phyloP scores from a whole-genome alignment of 2,797 vertebrate genomes.

The Alca torda region DNA sequence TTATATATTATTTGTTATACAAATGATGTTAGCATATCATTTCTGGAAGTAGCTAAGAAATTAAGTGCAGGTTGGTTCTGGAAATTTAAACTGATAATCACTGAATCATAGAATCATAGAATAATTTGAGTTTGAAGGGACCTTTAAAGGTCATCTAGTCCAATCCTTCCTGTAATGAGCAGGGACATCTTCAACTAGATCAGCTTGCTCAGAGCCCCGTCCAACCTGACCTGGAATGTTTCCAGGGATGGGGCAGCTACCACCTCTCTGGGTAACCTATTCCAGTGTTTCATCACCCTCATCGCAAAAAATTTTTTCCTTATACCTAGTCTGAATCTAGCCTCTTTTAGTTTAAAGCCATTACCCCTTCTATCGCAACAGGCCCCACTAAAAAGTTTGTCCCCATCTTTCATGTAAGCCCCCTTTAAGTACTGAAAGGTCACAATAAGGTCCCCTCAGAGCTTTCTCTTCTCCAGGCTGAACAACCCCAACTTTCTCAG shows the following conservation, averaged over 20 bases:
- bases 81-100: neutral
- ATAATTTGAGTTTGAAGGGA: neutral
- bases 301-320: neutral
- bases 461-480: neutral
- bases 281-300: neutral
- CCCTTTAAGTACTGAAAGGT: neutral
- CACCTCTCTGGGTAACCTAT: neutral
- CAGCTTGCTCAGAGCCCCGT: neutral
- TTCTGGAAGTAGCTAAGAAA: neutral
- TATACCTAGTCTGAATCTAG: neutral
- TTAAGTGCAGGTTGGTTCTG: rapidly evolving
- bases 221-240: neutral
- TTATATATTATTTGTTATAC: neutral
- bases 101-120: neutral
- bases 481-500: neutral
- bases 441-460: neutral
- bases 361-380: neutral
- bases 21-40: neutral
- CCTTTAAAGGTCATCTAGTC: neutral
- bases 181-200: neutral
- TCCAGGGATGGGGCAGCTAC: neutral
- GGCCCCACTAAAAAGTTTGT: neutral
- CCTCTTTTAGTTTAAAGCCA: neutral
- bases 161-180: neutral
- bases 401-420: neutral